Base-by-base conservation (phyloP, 2,888 invertebrate species). In the Buathra laborator region DNA sequence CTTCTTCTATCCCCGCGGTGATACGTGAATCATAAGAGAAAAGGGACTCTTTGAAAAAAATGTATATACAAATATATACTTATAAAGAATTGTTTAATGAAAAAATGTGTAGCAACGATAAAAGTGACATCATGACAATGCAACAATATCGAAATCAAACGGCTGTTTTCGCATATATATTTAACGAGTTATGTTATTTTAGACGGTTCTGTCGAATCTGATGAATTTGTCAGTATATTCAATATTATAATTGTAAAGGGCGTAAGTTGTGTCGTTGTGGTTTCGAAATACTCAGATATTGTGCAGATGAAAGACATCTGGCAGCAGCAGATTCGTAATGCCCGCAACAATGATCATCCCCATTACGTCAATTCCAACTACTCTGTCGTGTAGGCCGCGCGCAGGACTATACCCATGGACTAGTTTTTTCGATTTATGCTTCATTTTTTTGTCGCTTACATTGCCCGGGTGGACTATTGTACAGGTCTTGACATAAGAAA, bases 281-380 rank as follows among this genome's bases (percentile, higher is more conserved):
- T 14, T 14, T 43, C 53, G 84, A 87, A 87, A 87, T 86, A 87
- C 84, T 86, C 86, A 86, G 37, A 85, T 85, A 87, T 89, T 87
- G 81, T 83, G 84, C 79, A 48, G 64, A 44, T 67, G 46, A 51
- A 64, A 75, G 68, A 86, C 85, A 87, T 89, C 85, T 87, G 87
- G 70, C 85, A 80, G 84, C 81, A 87, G 88, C 80, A 88, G 85
- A 86, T 64, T 86, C 87, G 90, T 90, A 56, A 66, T 90, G 90
- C 90, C 88, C 86, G 76, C 89, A 90, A 89, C 89, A 90, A 92
- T 91, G 89, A 90, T 92, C 88, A 91, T 90, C 81, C 86, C 81
- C 86, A 87, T 91, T 92, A 91, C 92, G 92, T 80, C 83, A 83
- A 83, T 82, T 92, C 91, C 91, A 92, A 91, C 86, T 87, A 62